phyloP scores from a whole-genome alignment of 2,113 vertebrate genomes.

The Manacus vitellinus region DNA sequence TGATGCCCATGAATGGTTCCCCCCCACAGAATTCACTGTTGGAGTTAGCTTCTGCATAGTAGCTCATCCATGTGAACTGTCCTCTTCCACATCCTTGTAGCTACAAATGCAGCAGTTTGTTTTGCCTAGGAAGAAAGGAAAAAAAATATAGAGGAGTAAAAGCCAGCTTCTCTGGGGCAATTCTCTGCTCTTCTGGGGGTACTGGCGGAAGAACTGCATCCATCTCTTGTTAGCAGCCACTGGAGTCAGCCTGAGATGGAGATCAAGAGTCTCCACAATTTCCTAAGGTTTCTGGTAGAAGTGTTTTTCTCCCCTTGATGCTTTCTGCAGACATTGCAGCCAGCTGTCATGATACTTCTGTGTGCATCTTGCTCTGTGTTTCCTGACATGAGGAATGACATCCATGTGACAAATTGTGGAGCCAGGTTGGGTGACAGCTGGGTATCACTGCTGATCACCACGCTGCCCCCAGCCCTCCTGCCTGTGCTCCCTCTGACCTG shows the following conservation, averaged over 20 bases:
- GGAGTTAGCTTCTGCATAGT: background rate
- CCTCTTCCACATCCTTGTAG: background rate
- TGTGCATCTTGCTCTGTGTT: background rate
- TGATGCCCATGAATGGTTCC: background rate
- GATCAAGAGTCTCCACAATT: background rate
- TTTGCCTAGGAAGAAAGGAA: background rate
- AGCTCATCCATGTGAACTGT: background rate
- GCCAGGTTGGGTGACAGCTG: background rate
- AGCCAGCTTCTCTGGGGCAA: background rate
- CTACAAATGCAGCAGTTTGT: background rate
- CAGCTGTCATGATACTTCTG: background rate
- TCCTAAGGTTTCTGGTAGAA: background rate
- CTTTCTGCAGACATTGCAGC: background rate
- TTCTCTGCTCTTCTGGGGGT: background rate
- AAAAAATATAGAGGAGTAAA: background rate
- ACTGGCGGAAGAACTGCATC: background rate
- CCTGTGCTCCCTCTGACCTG: background rate
- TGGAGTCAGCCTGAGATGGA: background rate
- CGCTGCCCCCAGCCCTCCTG: background rate
- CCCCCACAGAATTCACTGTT: accelerated
- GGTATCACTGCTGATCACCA: accelerated
- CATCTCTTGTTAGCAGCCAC: accelerated
- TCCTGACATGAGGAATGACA: accelerated
- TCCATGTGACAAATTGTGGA: background rate
- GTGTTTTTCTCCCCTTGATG: background rate